phyloP scores from a whole-genome alignment of 2,113 vertebrate species.

The Parotia lawesii region DNA sequence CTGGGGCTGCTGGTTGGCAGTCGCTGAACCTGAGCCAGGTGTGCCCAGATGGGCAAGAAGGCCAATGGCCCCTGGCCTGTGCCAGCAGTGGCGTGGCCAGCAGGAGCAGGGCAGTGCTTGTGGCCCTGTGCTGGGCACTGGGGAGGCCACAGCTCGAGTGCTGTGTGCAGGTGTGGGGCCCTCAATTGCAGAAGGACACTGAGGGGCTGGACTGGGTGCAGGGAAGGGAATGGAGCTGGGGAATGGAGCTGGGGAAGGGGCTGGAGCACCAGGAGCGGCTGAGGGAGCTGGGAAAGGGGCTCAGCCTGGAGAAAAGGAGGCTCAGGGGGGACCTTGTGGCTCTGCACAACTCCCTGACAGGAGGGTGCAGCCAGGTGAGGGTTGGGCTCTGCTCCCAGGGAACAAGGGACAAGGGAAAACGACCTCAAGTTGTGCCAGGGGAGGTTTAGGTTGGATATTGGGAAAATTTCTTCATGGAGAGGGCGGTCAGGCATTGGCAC shows the following conservation, averaged over 20 bases:
- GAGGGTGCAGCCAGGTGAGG: fast-evolving
- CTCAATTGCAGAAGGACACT: fast-evolving
- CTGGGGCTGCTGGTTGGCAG: neutral
- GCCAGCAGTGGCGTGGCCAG: neutral
- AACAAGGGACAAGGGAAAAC: neutral
- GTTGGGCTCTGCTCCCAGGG: fast-evolving
- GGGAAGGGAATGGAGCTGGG: fast-evolving
- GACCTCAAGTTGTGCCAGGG: neutral
- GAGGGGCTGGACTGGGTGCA: fast-evolving
- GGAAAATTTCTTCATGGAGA: fast-evolving
- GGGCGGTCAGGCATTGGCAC: neutral
- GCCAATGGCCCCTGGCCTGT: neutral
- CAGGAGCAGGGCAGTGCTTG: neutral
- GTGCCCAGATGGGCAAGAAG: neutral
- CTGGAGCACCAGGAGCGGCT: fast-evolving
- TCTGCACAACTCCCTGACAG: neutral
- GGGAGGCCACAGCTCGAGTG: neutral
- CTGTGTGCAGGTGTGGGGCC: neutral
- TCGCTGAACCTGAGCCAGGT: fast-evolving
- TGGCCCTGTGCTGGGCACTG: neutral
- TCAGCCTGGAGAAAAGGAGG: neutral
- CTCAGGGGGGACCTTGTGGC: neutral
- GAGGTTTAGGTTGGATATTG: neutral
- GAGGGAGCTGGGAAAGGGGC: neutral
- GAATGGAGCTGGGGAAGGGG: fast-evolving